A percentile compares a stretch with the other conserved stretches of the same genome.
phyloP scores from a whole-genome alignment of 2,797 vertebrate genomes.

The Coregonus suidteri region DNA sequence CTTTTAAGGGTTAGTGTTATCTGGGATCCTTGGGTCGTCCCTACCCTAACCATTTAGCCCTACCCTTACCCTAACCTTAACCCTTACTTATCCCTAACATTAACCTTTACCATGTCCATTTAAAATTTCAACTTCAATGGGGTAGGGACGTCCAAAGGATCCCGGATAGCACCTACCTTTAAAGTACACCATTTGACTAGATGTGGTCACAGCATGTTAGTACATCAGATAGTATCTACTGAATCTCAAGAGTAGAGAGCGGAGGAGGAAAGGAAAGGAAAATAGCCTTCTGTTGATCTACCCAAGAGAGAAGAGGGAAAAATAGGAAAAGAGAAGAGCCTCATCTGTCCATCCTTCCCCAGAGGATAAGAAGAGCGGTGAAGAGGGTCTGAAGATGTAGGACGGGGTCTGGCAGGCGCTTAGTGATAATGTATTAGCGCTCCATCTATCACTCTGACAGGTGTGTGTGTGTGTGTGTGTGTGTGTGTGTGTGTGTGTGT shows the following conservation, averaged over 20 bases:
- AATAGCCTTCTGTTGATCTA: no score
- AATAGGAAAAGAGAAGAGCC: conserved; percentile 3
- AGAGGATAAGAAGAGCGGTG: conserved; percentile 26
- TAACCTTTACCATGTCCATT: no score
- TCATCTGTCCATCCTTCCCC: conserved; percentile 17
- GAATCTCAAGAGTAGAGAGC: neutral
- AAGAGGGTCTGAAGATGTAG: conserved; percentile 9
- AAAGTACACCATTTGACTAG: neutral
- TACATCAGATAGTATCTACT: neutral
- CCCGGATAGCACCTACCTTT: no score
- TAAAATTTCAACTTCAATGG: no score
- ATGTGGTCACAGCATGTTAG: neutral
- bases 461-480: neutral
- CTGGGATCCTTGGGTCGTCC: no score
- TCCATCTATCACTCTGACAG: conserved; percentile 45
- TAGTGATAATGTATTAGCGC: conserved; percentile 53
- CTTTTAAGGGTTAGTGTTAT: neutral
- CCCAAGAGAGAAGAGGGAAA: neutral
- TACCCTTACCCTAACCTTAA: no score
- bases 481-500: no score
- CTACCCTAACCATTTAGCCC: no score
- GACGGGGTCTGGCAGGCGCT: conserved; percentile 39
- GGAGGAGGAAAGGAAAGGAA: neutral
- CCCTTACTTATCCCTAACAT: no score
- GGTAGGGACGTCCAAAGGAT: no score